Percentiles rank a stretch among this genome's conserved stretches.
Conservation (phyloP, 2,888 invertebrate genomes). For the Congeria kusceri region DNA sequence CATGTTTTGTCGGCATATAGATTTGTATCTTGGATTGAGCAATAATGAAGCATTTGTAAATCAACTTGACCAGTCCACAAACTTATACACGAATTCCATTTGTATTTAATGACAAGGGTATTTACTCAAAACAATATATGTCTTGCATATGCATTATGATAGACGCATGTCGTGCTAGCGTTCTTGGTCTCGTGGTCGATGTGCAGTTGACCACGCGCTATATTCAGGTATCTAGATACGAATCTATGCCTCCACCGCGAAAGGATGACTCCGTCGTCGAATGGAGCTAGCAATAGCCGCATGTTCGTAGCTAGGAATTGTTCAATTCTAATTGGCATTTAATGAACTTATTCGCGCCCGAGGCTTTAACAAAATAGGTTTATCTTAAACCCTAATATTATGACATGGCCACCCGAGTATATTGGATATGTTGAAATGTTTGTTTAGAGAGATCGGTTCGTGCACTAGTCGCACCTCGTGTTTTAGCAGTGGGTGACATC, state of each 20-base stretch:
- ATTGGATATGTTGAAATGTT: constrained; percentile 30
- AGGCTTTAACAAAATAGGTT: constrained; percentile 26
- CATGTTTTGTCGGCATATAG: too few relatives aligned
- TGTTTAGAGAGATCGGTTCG: neutral
- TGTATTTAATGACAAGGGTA: too few relatives aligned
- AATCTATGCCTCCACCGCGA: neutral
- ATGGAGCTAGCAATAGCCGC: neutral
- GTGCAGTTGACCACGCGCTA: neutral
- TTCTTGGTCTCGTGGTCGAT: too few relatives aligned
- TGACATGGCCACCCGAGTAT: constrained; percentile 35
- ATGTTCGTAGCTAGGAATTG: constrained; percentile 48
- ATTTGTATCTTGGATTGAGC: too few relatives aligned
- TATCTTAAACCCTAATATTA: constrained; percentile 28
- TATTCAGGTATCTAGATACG: neutral
- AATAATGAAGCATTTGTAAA: too few relatives aligned
- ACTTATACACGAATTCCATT: too few relatives aligned
- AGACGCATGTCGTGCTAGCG: too few relatives aligned
- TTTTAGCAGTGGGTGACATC: neutral
- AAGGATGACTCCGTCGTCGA: neutral
- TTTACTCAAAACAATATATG: too few relatives aligned
- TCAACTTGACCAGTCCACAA: too few relatives aligned
- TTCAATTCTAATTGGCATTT: constrained; percentile 49
- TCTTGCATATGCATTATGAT: too few relatives aligned
- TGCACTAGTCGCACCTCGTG: neutral
- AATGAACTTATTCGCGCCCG: constrained; percentile 51